phyloP scores from a whole-genome alignment of 2,888 invertebrate genomes.

The Morpho deidamia region DNA sequence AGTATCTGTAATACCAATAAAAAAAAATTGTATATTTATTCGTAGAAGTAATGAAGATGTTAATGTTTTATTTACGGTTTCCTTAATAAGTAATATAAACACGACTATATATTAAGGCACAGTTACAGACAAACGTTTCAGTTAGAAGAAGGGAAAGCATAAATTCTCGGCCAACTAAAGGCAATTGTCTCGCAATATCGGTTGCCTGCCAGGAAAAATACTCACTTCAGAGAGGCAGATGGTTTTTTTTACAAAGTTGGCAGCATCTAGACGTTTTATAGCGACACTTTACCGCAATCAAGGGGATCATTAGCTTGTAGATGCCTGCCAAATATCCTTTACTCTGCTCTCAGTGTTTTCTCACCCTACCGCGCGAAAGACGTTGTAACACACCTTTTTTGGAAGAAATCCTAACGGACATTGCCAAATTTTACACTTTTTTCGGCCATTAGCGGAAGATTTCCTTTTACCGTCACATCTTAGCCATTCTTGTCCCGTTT shows the following conservation, averaged over 20 bases:
- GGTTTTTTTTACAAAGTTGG: slow-evolving; percentile 68
- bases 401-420: slow-evolving; percentile 42
- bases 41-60: too few relatives aligned
- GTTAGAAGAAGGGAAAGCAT: slow-evolving; percentile 46
- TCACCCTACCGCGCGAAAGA: slow-evolving; percentile 65
- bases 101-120: too few relatives aligned
- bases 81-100: too few relatives aligned
- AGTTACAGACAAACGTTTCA: too few relatives aligned
- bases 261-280: slow-evolving; percentile 72
- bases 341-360: slow-evolving; percentile 58
- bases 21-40: too few relatives aligned
- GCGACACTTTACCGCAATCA: slow-evolving; percentile 76
- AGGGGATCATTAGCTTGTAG: slow-evolving; percentile 74
- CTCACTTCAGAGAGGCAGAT: slow-evolving; percentile 66
- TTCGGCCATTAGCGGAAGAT: slow-evolving; percentile 15
- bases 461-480: slow-evolving; percentile 4
- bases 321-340: slow-evolving; percentile 75
- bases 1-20: too few relatives aligned
- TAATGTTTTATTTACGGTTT: too few relatives aligned
- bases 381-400: slow-evolving; percentile 63
- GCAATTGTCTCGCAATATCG: slow-evolving; percentile 70
- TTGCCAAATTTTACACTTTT: slow-evolving; percentile 51
- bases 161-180: slow-evolving; percentile 60
- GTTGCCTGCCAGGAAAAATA: slow-evolving; percentile 69
- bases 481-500: background rate